Percentiles rank a stretch among this genome's conserved stretches.
Evolutionary conservation across 92 coral and sea anemone genomes (phyloP).

Genomic region (Blastomussa wellsi): DNA sequence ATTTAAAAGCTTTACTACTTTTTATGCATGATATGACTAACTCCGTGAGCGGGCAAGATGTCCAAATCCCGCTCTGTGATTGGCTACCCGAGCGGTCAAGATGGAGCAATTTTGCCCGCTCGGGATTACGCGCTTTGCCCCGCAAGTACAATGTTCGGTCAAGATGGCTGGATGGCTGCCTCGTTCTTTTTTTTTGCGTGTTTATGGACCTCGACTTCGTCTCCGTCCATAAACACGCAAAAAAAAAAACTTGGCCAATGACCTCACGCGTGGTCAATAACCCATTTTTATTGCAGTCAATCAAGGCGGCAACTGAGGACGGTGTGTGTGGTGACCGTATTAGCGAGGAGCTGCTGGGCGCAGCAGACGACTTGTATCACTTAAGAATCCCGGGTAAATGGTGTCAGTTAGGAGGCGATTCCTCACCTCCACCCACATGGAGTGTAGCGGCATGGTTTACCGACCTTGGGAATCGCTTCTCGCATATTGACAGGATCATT

Average conservation of each 20-base stretch:
- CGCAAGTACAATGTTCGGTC: too few relatives aligned
- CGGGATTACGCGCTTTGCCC: neutral
- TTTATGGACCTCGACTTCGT: too few relatives aligned
- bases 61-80: neutral
- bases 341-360: slow-evolving; percentile 79
- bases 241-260: too few relatives aligned
- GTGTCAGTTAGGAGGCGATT: slow-evolving; percentile 80
- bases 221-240: too few relatives aligned
- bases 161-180: too few relatives aligned
- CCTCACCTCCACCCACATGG: slow-evolving; percentile 93
- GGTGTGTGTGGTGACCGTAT: slow-evolving; percentile 85
- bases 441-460: slow-evolving; percentile 89
- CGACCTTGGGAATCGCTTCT: slow-evolving; percentile 82
- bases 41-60: too few relatives aligned
- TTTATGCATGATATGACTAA: too few relatives aligned
- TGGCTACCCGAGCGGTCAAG: neutral
- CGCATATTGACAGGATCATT: slow-evolving; percentile 90
- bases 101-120: too few relatives aligned
- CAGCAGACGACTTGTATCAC: slow-evolving; percentile 85
- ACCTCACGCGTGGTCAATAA: too few relatives aligned
- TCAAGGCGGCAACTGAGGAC: slow-evolving; percentile 84
- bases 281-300: slow-evolving; percentile 56
- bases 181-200: too few relatives aligned
- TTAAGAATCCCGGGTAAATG: slow-evolving; percentile 84
- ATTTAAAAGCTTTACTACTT: too few relatives aligned